Base-by-base conservation (phyloP, 1,140 invertebrate species). In the Sitophilus oryzae region DNA sequence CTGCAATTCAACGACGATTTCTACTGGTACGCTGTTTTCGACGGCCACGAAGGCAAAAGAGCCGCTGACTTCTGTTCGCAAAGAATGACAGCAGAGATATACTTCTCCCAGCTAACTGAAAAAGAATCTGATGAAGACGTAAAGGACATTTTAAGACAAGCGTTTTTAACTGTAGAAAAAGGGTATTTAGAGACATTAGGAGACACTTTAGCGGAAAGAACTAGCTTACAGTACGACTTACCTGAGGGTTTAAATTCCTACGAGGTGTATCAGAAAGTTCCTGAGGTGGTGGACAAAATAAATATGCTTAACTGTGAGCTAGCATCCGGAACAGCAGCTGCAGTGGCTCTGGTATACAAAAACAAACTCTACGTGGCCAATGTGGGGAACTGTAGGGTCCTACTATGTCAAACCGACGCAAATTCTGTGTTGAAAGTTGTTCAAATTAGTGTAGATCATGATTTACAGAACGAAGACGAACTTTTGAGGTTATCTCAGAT, bases 11-110 rank as follows among this genome's bases (percentile, higher is more conserved):
- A 86, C 63, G 82, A 86, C 58, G 75, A 69, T 72, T 74, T 73
- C 6, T 84, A 74, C 68, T 74, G 93, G 11, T 95, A 94, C 78
- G 90, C 88, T 34, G 82, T 95, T 20, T 95, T 93, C 76, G 90
- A 94, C 73, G 90, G 91, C 0, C 86, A 93, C 66, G 85, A 89
- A 74, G 88, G 89, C 0, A 75, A 79, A 41, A 79, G 83, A 62
- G 83, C 82, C 15, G 85, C 88, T 0, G 81, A 84, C 61, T 90
- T 91, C 75, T 84, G 86, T 38, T 81, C 86, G 58, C 89, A 93
- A 70, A 75, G 85, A 65, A 86, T 93, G 81, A 86, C 89, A 14
- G 90, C 88, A 2, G 91, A 94, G 71, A 80, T 94, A 23, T 74
- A 92, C 35, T 76, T 93, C 11, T 87, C 84, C 4, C 86, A 91